Conservation (phyloP, 2,797 vertebrate genomes). For the Hypotaenidia philippensis region DNA sequence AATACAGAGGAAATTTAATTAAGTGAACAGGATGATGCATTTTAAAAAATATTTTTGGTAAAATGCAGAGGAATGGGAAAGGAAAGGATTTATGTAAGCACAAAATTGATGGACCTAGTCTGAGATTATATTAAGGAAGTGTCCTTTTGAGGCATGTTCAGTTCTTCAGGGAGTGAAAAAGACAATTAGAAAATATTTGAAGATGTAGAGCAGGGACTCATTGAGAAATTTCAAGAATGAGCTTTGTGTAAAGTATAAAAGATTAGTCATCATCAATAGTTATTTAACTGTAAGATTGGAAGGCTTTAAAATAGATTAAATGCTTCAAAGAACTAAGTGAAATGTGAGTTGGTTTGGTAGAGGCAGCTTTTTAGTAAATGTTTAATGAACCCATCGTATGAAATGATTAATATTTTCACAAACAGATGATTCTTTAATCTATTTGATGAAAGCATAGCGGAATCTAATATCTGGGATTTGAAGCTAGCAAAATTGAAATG, state of each 20-base stretch:
- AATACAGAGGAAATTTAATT: constrained; percentile 42
- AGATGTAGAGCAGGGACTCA: not conserved
- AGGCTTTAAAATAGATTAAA: constrained; percentile 9
- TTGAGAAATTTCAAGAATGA: not conserved
- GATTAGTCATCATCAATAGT: not conserved
- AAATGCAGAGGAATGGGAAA: constrained; percentile 38
- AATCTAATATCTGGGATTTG: not conserved
- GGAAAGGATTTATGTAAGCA: not conserved
- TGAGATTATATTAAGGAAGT: not conserved
- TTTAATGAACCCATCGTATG: constrained; percentile 4
- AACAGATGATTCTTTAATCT: not conserved
- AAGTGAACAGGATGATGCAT: constrained; percentile 17
- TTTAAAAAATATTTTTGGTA: constrained; percentile 35
- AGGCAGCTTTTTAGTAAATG: constrained; percentile 13
- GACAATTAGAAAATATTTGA: not conserved
- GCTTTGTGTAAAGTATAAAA: constrained; percentile 11
- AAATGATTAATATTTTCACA: constrained; percentile 22
- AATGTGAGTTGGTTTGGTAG: not conserved
- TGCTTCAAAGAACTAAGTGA: not conserved
- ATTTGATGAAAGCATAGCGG: not conserved
- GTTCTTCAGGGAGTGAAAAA: not conserved
- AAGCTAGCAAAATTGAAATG: not conserved
- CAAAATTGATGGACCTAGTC: not conserved
- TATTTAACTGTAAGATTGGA: not conserved
- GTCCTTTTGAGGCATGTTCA: not conserved